Conservation (phyloP, 2,888 invertebrate genomes). For the Pyrrhosoma nymphula region DNA sequence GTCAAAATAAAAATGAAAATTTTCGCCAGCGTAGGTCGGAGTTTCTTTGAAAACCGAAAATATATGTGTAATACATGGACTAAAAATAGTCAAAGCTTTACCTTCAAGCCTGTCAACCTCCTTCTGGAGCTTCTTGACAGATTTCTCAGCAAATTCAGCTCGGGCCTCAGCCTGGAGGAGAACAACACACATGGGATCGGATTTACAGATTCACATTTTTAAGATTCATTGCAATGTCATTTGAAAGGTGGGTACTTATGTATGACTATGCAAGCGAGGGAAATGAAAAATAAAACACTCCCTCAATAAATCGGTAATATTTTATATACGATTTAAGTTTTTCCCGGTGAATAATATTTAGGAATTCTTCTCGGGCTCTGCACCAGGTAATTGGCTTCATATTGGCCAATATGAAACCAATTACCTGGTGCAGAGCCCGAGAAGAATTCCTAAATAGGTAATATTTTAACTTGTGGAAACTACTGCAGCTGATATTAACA, state of each 20-base stretch:
- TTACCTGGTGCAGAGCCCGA: too few species aligned
- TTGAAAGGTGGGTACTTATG: background rate
- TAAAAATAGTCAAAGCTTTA: conserved; percentile 76
- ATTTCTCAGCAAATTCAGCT: conserved; percentile 99
- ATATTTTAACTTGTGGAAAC: background rate
- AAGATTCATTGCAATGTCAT: background rate
- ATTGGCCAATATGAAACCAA: too few species aligned
- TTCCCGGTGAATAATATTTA: too few species aligned
- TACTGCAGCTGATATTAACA: background rate
- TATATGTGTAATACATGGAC: background rate
- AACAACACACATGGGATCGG: background rate
- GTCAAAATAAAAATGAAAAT: background rate
- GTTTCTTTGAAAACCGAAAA: background rate
- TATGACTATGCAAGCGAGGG: background rate
- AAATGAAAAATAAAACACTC: background rate
- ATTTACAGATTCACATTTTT: background rate
- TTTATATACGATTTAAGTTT: too few species aligned
- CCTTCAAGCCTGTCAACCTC: conserved; percentile 99
- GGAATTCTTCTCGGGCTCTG: too few species aligned
- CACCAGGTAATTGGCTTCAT: too few species aligned
- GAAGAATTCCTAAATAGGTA: too few species aligned
- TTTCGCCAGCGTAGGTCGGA: background rate
- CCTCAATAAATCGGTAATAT: too few species aligned
- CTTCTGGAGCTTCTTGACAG: conserved; percentile 99
- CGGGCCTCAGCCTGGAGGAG: conserved; percentile 93